Evolutionary conservation across 2,888 invertebrate species (phyloP), one percentile per base, ranked within the genome.

Genomic region (Phymatocera aterrima): DNA sequence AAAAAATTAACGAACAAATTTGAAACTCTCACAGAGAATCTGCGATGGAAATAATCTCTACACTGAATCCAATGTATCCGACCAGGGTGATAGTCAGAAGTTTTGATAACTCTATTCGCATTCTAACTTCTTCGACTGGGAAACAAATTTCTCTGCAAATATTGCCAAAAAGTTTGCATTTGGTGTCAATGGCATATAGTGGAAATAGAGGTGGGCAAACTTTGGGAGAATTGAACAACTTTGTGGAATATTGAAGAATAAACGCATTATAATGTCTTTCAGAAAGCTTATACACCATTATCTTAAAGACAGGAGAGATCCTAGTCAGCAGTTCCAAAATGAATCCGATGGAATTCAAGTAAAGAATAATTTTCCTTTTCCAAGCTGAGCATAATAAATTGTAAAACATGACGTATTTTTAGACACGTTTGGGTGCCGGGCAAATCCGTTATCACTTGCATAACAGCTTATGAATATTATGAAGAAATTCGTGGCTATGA

Each of bases 281-380:
- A 85, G 86, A 83, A 46, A 77, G 79, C 43, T 77, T 85, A 77
- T 84, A 82, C 72, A 83, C 84, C 1, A 83, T 83, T 31, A 82
- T 83, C 28, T 77, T 81, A 37, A 80, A 78, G 75, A 83, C 80
- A 6, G 85, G 84, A 31, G 85, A 84, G 54, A 82, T 85, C 68
- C 81, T 85, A 0, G 81, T 83, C 15, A 84, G 83, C 70, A 81
- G 80, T 48, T 77, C 80, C 5, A 70, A 64, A 74, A 78, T 57
- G 2, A 81, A 82, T 77, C 86, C 86, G 2, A 83, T 85, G 82
- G 82, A 83, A 77, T 78, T 81, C 4, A 82, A 78, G 86, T 85
- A 77, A 79, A 60, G 61, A 40, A 21, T 3, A 46, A n/a, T n/a
- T n/a, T 12, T n/a, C 12, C 31, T 48, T 51, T 60, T 18, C 24